A percentile compares a stretch with the other conserved stretches of the same genome.
Conservation (phyloP, 2,888 invertebrate genomes). For the Galerucella nymphaeae region DNA sequence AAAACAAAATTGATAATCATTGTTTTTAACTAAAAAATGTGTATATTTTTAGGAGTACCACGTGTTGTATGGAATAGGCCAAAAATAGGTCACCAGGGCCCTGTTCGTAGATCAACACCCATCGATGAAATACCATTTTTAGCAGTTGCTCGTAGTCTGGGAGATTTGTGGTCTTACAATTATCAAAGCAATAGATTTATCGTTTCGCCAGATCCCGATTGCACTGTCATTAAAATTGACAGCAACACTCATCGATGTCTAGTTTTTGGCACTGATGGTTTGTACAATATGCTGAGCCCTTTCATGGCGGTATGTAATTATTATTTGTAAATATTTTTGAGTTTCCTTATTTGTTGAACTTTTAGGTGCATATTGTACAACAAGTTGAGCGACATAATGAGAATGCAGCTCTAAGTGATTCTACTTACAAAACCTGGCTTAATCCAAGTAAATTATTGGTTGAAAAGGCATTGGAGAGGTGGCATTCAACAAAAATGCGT, state of each 20-base stretch:
- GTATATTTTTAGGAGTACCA: constrained; percentile 77
- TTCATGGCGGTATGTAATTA: constrained; percentile 73
- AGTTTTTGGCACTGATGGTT: constrained; percentile 95
- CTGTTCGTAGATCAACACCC: constrained; percentile 88
- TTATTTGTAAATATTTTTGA: not conserved
- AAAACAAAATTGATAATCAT: not conserved
- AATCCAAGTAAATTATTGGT: constrained; percentile 94
- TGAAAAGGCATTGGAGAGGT: constrained; percentile 82
- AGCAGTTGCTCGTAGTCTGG: constrained; percentile 95
- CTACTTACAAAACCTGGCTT: constrained; percentile 71
- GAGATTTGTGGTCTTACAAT: constrained; percentile 98
- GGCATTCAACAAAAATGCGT: constrained; percentile 86
- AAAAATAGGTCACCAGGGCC: constrained; percentile 84
- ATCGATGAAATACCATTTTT: constrained; percentile 96
- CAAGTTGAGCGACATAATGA: constrained; percentile 85
- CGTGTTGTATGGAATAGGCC: constrained; percentile 98
- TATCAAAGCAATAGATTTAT: constrained; percentile 90
- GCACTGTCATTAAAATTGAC: constrained; percentile 85
- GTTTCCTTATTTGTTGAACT: not conserved
- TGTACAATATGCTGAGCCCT: constrained; percentile 95
- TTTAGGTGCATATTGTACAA: constrained; percentile 77
- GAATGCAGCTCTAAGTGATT: constrained; percentile 68
- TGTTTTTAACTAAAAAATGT: not conserved
- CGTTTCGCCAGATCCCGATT: constrained; percentile 98
- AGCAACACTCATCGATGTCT: constrained; percentile 84